These are phyloP conservation scores for Apamea epomidion DNA, from an alignment of 2,888 invertebrate species.

Conservation along the genomic window DNA sequence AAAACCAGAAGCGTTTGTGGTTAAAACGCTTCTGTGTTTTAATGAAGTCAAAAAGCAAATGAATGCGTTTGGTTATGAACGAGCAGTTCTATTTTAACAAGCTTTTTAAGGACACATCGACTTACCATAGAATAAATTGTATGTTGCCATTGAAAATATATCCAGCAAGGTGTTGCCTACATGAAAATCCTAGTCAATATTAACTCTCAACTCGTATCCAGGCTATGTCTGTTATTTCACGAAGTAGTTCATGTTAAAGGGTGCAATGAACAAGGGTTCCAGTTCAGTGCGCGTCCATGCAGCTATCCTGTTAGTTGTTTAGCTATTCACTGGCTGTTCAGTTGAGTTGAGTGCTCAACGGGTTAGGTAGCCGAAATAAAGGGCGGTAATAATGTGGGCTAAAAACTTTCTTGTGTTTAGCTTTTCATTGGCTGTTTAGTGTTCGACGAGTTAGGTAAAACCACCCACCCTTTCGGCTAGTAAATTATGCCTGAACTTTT, in stretches of 20 bases:
- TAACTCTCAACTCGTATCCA: background rate
- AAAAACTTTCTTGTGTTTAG: background rate
- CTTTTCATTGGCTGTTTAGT: background rate
- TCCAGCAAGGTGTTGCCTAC: background rate
- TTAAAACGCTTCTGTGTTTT: too few relatives aligned
- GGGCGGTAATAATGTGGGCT: background rate
- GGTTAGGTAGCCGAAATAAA: conserved; percentile 18
- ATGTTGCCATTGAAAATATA: background rate
- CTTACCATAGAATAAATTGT: background rate
- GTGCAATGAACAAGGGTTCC: conserved; percentile 56
- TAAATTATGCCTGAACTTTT: background rate
- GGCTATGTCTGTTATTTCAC: conserved; percentile 19
- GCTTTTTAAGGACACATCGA: background rate
- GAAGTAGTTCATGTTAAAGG: conserved; percentile 43
- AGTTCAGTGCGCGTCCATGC: conserved; percentile 47
- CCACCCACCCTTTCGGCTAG: background rate
- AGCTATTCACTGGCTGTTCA: conserved; percentile 28
- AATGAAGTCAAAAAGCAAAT: background rate
- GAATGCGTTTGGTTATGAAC: background rate
- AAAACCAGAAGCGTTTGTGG: too few relatives aligned
- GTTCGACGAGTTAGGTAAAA: background rate
- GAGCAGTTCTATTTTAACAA: background rate
- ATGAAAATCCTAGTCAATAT: background rate
- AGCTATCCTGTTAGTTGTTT: conserved; percentile 20
- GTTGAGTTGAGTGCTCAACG: conserved; percentile 21